phyloP scores from a whole-genome alignment of 1,140 invertebrate species.

The Colletes gigas region DNA sequence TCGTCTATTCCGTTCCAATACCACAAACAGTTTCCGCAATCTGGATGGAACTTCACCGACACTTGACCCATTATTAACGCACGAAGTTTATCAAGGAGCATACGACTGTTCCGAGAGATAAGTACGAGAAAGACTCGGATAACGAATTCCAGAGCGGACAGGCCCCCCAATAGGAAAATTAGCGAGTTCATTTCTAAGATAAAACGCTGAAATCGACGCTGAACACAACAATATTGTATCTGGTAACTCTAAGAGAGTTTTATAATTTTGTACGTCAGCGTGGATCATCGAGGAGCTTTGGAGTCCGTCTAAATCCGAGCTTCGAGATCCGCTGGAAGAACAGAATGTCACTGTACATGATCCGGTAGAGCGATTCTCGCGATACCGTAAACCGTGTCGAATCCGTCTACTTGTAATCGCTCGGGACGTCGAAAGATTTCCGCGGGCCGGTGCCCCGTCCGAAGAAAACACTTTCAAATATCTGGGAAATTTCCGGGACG shows the following conservation, averaged over 20 bases:
- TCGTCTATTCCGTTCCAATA: slow-evolving; percentile 9
- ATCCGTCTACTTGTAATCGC: not conserved
- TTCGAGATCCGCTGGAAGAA: not conserved
- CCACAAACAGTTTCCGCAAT: slow-evolving; percentile 43
- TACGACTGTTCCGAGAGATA: slow-evolving; percentile 11
- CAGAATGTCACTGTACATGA: not conserved
- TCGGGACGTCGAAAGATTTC: not conserved
- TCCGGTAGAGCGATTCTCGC: not conserved
- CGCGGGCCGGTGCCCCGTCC: not conserved
- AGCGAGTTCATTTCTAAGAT: no score
- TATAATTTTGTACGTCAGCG: no score
- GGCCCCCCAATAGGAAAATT: no score
- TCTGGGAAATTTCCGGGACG: slow-evolving; percentile 3
- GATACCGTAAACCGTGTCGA: slow-evolving; percentile 9
- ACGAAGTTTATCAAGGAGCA: slow-evolving; percentile 49
- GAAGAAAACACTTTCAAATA: slow-evolving; percentile 1
- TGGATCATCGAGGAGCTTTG: not conserved
- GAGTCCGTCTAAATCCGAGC: not conserved
- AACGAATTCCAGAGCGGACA: slow-evolving; percentile 1
- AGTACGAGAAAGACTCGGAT: not conserved
- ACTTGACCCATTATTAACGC: slow-evolving; percentile 55
- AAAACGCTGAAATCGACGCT: no score
- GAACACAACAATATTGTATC: no score
- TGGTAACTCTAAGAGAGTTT: no score
- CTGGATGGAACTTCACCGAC: slow-evolving; percentile 53